Base-by-base conservation (phyloP, 2,888 invertebrate genomes). In the Adineta ricciae region DNA sequence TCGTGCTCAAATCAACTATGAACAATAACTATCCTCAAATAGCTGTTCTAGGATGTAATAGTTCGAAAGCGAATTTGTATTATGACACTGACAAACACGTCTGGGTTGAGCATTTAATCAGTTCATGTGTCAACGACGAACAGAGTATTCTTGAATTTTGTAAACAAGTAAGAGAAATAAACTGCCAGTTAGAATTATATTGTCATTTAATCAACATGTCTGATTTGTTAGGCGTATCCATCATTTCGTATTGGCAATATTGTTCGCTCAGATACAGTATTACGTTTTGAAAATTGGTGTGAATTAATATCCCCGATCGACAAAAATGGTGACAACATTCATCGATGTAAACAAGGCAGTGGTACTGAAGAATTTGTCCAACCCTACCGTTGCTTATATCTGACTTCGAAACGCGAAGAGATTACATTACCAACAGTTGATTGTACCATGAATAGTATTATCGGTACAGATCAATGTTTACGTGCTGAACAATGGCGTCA, bases 11-110 rank as follows among this genome's bases (percentile, higher is more conserved):
- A 24, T 32, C 73, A n/a, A 2, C 73, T n/a, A 78, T 78, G 73
- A 78, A 21, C 16, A 78, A 78, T 78, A 78, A 78, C 9, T 78
- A 78, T 78, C 41, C 73, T 78, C 73, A 78, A n/a, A 78, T 78
- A 78, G 73, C 73, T 1, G 73, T 78, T 16, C 41, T 78, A 41
- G 73, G 78, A 21, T 41, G 41, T n/a, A 41, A 41, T 38, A 78
- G 38, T 78, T 21, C 11, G 9, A 78, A 78, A n/a, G n/a, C 78
- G 14, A 78, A 78, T n/a, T 78, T 78, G 41, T 78, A 78, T 78
- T 78, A 78, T n/a, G 78, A 78, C 16, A 78, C n/a, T 41, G 78
- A 78, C 11, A 41, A 41, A 78, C 78, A 78, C 5, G 38, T 78
- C n/a, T 78, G 78, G 78, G 14, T 78, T 41, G 78, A 78, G n/a